Conservation (phyloP, 2,888 invertebrate genomes). For the Amblyjoppa fuscipennis region DNA sequence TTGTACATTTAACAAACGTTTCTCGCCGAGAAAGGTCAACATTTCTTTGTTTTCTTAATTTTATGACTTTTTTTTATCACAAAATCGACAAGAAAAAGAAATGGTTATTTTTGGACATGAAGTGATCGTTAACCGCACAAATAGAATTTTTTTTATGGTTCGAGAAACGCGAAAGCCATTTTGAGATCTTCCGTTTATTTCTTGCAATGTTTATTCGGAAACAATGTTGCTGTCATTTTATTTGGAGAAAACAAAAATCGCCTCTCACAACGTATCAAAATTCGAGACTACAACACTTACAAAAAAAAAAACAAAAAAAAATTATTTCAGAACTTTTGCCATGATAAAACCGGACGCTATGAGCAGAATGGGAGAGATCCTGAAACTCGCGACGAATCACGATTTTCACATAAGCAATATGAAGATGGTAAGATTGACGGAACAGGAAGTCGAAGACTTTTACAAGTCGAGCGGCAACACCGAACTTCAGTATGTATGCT, state of each 20-base stretch:
- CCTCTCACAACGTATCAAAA: neutral
- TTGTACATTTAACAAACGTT: no score
- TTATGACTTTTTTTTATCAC: neutral
- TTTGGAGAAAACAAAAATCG: neutral
- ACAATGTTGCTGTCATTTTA: neutral
- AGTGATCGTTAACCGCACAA: no score
- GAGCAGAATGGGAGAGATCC: constrained; percentile 90
- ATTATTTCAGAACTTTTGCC: constrained; percentile 89
- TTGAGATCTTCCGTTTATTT: neutral
- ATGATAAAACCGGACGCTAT: constrained; percentile 92
- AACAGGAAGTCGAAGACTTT: constrained; percentile 89
- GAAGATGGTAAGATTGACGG: constrained; percentile 90
- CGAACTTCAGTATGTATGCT: constrained; percentile 87
- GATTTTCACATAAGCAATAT: constrained; percentile 88
- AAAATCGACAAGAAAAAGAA: no score
- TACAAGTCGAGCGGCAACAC: constrained; percentile 86
- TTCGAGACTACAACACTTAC: neutral
- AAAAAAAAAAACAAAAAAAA: neutral
- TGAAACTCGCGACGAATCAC: constrained; percentile 87
- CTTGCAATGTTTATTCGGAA: neutral
- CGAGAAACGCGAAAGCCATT: neutral
- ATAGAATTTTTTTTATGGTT: no score
- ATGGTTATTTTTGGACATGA: no score
- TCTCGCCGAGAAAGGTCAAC: no score
- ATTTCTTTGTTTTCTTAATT: no score